These are phyloP conservation scores for Uloborus diversus DNA, from an alignment of 1,140 invertebrate genomes.

Conservation along the genomic window DNA sequence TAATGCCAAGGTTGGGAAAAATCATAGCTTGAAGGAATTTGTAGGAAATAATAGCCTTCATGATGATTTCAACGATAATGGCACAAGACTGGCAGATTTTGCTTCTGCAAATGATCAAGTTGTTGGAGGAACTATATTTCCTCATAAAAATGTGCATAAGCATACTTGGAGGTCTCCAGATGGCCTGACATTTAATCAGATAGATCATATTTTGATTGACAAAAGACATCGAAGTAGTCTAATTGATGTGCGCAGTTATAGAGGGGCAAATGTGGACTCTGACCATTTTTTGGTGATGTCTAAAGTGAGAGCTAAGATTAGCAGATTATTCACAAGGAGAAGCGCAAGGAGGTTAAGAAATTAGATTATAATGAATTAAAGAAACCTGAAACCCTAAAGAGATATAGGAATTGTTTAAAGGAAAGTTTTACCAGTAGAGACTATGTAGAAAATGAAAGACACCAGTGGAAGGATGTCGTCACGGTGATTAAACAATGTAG, in stretches of 20 bases:
- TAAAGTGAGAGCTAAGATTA: not conserved
- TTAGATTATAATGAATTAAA: not conserved
- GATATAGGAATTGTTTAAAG: not conserved
- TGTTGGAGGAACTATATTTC: not conserved
- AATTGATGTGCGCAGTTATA: not conserved
- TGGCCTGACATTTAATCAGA: not conserved
- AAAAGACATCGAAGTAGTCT: not conserved
- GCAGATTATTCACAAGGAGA: not conserved
- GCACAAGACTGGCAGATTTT: not conserved
- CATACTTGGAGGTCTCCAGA: not conserved
- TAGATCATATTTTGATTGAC: not conserved
- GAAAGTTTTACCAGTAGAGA: not conserved
- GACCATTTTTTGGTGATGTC: not conserved
- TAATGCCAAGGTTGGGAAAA: constrained; percentile 1
- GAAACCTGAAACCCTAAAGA: not conserved
- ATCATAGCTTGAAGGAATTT: not conserved
- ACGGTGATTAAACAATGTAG: not conserved
- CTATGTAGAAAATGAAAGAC: not conserved
- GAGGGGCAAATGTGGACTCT: not conserved
- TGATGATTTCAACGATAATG: not conserved
- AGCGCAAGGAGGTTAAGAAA: not conserved
- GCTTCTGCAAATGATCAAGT: not conserved
- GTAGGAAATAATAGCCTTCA: not conserved
- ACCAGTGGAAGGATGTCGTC: not conserved
- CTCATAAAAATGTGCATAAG: not conserved